Percentiles rank a stretch among this genome's conserved stretches.
These are phyloP conservation scores for Drosophila santomea DNA, from an alignment of 1,140 invertebrate species.

Conservation along the genomic window DNA sequence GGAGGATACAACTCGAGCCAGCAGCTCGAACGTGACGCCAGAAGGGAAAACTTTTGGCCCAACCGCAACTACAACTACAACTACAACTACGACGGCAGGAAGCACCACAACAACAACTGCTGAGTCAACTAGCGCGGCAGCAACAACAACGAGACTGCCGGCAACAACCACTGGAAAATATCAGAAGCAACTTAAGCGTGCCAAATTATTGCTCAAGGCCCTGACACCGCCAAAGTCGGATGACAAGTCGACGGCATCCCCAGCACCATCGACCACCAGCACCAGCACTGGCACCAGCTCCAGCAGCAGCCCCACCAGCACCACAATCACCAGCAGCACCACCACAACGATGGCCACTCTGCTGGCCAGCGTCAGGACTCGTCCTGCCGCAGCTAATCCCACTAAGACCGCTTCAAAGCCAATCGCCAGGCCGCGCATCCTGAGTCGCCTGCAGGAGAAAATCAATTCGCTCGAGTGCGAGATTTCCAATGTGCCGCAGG, in stretches of 20 bases:
- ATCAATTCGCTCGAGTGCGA: conserved; percentile 87
- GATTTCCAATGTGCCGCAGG: conserved; percentile 86
- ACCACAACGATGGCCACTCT: conserved; percentile 27
- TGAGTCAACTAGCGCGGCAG: conserved; percentile 15
- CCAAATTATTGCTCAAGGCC: conserved; percentile 80
- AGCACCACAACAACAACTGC: conserved; percentile 11
- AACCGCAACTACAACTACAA: conserved; percentile 28
- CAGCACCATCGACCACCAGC: conserved; percentile 24
- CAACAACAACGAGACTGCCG: conserved; percentile 4
- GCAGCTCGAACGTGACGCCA: conserved; percentile 51
- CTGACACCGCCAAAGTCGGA: conserved; percentile 53
- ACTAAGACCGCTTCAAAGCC: conserved; percentile 76
- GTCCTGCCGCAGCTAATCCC: conserved; percentile 58
- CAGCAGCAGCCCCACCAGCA: not conserved
- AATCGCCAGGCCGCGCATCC: conserved; percentile 77
- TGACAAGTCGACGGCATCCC: conserved; percentile 49
- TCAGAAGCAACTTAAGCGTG: conserved; percentile 78
- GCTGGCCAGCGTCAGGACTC: conserved; percentile 32
- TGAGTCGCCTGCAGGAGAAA: conserved; percentile 86
- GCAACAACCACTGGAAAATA: conserved; percentile 61
- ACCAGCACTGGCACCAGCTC: conserved; percentile 5
- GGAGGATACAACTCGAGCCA: conserved; percentile 39
- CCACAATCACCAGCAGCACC: not conserved
- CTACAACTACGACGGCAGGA: conserved; percentile 23
- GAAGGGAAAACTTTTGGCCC: conserved; percentile 57